These are phyloP conservation scores for Pygathrix nemaeus DNA, from an alignment of 2,113 vertebrate species.

Conservation along the genomic window DNA sequence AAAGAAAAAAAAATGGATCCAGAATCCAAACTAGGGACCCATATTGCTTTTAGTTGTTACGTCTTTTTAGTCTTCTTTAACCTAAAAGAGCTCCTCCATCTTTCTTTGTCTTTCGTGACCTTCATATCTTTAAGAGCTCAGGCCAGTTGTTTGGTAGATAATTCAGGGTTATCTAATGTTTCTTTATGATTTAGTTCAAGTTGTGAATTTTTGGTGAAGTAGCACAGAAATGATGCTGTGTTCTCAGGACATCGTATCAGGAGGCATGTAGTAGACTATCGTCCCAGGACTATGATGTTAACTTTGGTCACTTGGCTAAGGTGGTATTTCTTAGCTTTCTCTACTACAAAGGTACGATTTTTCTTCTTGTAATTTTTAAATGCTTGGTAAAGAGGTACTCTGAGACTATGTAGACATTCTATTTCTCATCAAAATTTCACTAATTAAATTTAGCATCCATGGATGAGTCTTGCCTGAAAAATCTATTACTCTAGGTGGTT, in stretches of 20 bases:
- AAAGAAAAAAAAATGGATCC: background rate
- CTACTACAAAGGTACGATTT: background rate
- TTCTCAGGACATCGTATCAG: rapidly evolving
- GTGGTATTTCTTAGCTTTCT: background rate
- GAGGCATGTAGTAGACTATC: rapidly evolving
- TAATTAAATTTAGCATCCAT: background rate
- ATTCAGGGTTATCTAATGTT: background rate
- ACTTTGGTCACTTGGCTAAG: background rate
- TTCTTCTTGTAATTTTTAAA: background rate
- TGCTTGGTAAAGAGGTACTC: background rate
- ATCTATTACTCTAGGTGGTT: background rate
- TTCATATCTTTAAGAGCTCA: background rate
- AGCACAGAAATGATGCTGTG: background rate
- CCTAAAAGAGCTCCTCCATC: background rate
- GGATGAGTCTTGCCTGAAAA: background rate
- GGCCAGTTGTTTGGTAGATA: background rate
- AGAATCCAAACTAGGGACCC: background rate
- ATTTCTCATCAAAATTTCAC: background rate
- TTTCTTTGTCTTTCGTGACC: background rate
- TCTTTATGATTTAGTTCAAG: background rate
- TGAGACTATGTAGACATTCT: background rate
- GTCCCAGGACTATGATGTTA: rapidly evolving
- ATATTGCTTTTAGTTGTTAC: background rate
- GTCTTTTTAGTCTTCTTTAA: background rate
- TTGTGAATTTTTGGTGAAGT: background rate